Base-by-base conservation (phyloP, 2,797 vertebrate genomes). In the Lithobates pipiens region DNA sequence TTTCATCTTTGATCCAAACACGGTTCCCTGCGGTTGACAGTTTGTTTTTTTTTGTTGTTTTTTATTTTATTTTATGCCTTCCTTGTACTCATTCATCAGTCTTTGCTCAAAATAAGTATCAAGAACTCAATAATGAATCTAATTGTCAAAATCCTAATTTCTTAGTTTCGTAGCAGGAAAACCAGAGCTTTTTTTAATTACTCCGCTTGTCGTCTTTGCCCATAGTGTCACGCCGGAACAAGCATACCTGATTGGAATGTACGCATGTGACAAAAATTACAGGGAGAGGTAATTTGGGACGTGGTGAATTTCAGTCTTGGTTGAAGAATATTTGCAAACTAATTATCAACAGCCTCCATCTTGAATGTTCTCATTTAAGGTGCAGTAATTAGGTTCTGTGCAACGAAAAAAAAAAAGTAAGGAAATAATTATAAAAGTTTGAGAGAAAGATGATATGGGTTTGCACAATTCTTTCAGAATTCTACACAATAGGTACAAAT, bases 91-190 rank as follows among this genome's bases (percentile, higher is more conserved):
- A 39, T 6, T 39, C 39, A 39, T 83, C 75, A 86, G 65, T 83
- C 79, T 82, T 74, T 8, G 15, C 65, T 73, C 27, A 68, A 54
- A 78, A 74, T 34, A 74, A 74, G 44, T 16, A 86, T 69, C 27
- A 86, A 44, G 67, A 73, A 42, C 5, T 3, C 61, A 82, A 25
- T 34, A 86, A 72, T 82, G 74, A 70, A n/a, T 77, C 44, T 86
- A 78, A 86, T 83, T 86, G 69, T 83, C 32, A 57, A 61, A 61
- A 86, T 83, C 82, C 63, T 67, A 86, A 67, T 77, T 67, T 86
- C 29, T 77, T 86, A 11, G 63, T 82, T 77, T 82, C 75, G n/a
- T 77, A 36, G 25, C 65, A 61, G 27, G 1, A 36, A 50, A 68
- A 54, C 61, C 77, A 50, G 42, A 50, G 39, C 34, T 74, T 68